Evolutionary conservation across 2,797 vertebrate genomes (phyloP), one percentile per base, ranked within the genome.

Genomic region (Cirrhinus mrigala): DNA sequence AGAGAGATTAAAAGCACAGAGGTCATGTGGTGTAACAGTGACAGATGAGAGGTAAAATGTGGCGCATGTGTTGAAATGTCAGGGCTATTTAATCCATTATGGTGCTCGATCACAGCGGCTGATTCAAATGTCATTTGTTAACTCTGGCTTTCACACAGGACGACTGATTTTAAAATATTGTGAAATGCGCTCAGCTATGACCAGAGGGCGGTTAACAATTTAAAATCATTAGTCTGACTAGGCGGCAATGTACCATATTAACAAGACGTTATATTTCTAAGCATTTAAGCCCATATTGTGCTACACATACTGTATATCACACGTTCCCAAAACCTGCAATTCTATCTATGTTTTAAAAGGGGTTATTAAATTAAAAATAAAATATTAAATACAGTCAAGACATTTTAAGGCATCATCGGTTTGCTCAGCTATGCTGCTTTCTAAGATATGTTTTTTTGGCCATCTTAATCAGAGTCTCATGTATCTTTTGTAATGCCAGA

Each of bases 41-140:
- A 88, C 91, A 90, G 90, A 89, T 90, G 91, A 92, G 92, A 92
- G 91, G 91, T 94, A 90, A 92, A 91, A 88, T 79, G 58, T 64
- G 89, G 83, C 54, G 73, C 91, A 81, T 86, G 79, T 81, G 79
- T 91, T 90, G 89, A 95, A 94, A 95, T 94, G 93, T 95, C 94
- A 95, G 83, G 88, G 89, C 92, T 91, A 91, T 94, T 94, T 92
- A 91, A 92, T 94, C 94, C 91, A 94, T 94, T 93, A 93, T 91
- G 88, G 27, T 74, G 64, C 69, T 81, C 71, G 27, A 87, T 84
- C 70, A 68, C 50, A 80, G 78, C 52, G 20, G 33, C 69, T 79
- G 54, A 71, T 81, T 81, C 79, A 77, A 77, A 69, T 81, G 74
- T 78, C 79, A 85, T 84, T 82, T 82, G 71, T 82, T 85, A 81